A percentile compares a stretch with the other conserved stretches of the same genome.
Conservation (phyloP, 2,888 invertebrate species). For the Acleris emargana region DNA sequence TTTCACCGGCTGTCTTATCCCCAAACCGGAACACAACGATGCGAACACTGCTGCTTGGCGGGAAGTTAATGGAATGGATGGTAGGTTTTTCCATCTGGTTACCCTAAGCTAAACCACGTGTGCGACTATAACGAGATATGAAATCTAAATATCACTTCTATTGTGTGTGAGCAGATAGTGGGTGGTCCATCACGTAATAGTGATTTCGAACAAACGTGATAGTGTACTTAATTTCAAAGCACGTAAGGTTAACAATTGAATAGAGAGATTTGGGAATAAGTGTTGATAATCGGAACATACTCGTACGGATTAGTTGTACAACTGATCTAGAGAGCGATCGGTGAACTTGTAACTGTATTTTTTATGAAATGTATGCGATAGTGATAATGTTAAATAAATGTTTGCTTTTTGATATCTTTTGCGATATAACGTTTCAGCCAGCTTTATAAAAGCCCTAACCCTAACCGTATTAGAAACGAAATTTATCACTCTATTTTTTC, state of each 20-base stretch:
- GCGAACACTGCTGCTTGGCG: too few relatives aligned
- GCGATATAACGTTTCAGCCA: neutral
- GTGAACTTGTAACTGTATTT: constrained; percentile 2
- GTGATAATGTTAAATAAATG: neutral
- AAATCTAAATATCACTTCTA: constrained; percentile 4
- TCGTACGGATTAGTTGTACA: constrained; percentile 11
- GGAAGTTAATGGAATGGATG: too few relatives aligned
- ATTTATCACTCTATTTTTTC: too few relatives aligned
- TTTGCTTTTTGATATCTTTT: constrained; percentile 1
- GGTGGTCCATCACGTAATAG: constrained; percentile 8
- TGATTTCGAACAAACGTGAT: neutral
- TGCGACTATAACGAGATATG: too few relatives aligned
- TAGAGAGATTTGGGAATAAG: neutral
- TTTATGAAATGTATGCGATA: neutral
- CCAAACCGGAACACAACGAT: too few relatives aligned
- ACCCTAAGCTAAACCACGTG: too few relatives aligned
- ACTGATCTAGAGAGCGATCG: constrained; percentile 8
- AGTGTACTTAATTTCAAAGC: neutral
- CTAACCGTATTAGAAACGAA: too few relatives aligned
- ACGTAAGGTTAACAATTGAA: constrained; percentile 4
- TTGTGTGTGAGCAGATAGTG: constrained; percentile 7
- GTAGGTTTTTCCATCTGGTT: too few relatives aligned
- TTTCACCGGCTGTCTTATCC: too few relatives aligned
- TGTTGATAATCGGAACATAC: neutral
- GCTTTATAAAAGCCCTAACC: too few relatives aligned